Conservation (phyloP, 2,113 vertebrate genomes). For the Mastomys coucha region DNA sequence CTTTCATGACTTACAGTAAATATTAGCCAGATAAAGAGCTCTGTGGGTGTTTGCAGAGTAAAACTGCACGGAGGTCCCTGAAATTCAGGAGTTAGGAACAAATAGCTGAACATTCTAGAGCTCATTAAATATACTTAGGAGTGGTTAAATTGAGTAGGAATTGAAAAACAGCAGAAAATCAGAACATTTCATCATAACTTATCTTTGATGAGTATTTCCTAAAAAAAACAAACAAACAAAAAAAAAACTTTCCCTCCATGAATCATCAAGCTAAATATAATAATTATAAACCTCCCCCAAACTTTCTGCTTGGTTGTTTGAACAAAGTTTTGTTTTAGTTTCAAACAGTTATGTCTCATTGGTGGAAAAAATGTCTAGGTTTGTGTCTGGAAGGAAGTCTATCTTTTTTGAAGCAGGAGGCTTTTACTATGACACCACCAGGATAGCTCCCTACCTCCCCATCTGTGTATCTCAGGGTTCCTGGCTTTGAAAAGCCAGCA, state of each 20-base stretch:
- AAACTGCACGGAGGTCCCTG: neutral
- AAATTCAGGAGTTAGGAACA: neutral
- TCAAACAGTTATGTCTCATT: neutral
- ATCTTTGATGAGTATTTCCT: neutral
- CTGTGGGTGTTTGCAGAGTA: neutral
- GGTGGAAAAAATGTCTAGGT: neutral
- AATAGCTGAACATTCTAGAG: neutral
- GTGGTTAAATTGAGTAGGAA: neutral
- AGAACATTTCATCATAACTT: neutral
- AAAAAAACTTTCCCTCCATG: neutral
- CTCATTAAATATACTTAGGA: neutral
- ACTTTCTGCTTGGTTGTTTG: slow-evolving; percentile 3
- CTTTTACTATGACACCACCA: neutral
- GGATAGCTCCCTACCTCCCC: neutral
- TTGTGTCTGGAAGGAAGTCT: neutral
- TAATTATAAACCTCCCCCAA: neutral
- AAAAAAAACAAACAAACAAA: too few species aligned
- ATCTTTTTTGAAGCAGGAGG: neutral
- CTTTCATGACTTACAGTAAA: neutral
- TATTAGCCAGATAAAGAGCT: neutral
- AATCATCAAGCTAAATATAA: slow-evolving; percentile 41
- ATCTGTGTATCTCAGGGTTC: too few species aligned
- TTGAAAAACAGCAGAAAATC: slow-evolving; percentile 21
- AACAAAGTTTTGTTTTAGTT: neutral
- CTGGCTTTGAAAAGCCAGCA: neutral